Evolutionary conservation across 2,888 invertebrate genomes (phyloP).

Genomic region (Steinernema carpocapsae): DNA sequence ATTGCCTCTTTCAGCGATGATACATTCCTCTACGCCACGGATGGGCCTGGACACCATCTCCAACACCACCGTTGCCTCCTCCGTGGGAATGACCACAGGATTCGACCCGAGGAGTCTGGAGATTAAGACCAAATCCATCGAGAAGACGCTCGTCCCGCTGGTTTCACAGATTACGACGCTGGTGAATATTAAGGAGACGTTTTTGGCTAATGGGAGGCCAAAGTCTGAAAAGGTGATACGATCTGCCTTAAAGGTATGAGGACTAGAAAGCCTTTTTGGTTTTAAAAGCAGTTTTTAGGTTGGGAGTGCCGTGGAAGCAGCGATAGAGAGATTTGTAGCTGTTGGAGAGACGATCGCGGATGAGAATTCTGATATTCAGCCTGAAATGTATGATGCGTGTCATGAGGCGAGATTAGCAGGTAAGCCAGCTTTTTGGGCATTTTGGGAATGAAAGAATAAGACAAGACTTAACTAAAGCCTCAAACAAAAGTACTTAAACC

Average conservation of each 20-base stretch:
- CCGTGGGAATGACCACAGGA: slow-evolving; percentile 42
- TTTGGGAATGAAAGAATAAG: too few relatives aligned
- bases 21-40: slow-evolving; percentile 28
- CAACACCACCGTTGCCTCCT: slow-evolving; percentile 20
- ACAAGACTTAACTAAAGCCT: too few relatives aligned
- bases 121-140: slow-evolving; percentile 91
- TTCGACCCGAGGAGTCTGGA: slow-evolving; percentile 74
- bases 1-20: slow-evolving; percentile 24
- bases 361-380: slow-evolving; percentile 93
- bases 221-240: slow-evolving; percentile 76
- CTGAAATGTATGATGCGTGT: slow-evolving; percentile 97
- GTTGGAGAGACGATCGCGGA: slow-evolving; percentile 98
- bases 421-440: too few relatives aligned
- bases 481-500: neutral
- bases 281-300: slow-evolving; percentile 74
- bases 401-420: slow-evolving; percentile 94
- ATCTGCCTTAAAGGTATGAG: slow-evolving; percentile 76
- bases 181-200: slow-evolving; percentile 78
- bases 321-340: slow-evolving; percentile 92
- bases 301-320: slow-evolving; percentile 92
- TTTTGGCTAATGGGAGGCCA: slow-evolving; percentile 75
- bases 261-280: neutral
- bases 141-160: slow-evolving; percentile 88
- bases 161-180: slow-evolving; percentile 93
- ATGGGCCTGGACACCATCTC: slow-evolving; percentile 26